Conservation (phyloP, 2,888 invertebrate species). For the Tridacna crocea region DNA sequence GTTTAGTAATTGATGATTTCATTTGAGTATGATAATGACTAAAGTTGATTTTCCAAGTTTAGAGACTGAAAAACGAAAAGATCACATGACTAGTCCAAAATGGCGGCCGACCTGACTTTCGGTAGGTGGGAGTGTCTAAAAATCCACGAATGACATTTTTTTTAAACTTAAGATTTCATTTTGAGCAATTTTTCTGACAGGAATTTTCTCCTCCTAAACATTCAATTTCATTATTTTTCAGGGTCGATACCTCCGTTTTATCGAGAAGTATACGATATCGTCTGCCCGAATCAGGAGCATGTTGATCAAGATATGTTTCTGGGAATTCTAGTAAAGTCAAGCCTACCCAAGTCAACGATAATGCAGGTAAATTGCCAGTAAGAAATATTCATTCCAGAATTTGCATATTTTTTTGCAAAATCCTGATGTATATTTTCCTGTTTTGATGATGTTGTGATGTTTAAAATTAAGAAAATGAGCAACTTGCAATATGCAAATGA, state of each 20-base stretch:
- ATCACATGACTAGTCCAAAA: constrained; percentile 79
- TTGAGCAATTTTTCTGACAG: neutral
- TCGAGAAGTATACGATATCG: constrained; percentile 84
- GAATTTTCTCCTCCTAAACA: neutral
- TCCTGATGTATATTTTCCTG: too few relatives aligned
- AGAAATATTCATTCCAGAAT: neutral
- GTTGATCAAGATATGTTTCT: constrained; percentile 84
- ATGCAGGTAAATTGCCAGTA: constrained; percentile 76
- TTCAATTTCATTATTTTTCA: constrained; percentile 56
- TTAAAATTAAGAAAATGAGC: too few relatives aligned
- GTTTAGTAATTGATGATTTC: too few relatives aligned
- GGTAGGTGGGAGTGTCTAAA: constrained; percentile 68
- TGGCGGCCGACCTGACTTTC: constrained; percentile 80
- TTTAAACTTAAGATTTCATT: too few relatives aligned
- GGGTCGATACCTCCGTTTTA: constrained; percentile 84
- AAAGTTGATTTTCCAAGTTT: too few relatives aligned
- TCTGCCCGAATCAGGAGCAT: constrained; percentile 84
- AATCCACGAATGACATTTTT: constrained; percentile 11
- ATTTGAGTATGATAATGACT: too few relatives aligned
- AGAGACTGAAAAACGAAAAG: neutral
- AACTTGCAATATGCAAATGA: too few relatives aligned
- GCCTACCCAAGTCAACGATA: constrained; percentile 80
- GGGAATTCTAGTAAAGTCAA: constrained; percentile 82
- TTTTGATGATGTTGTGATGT: too few relatives aligned
- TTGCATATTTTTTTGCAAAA: neutral